Conservation (phyloP, 2,113 vertebrate genomes). For the Beaufortia kweichowensis region DNA sequence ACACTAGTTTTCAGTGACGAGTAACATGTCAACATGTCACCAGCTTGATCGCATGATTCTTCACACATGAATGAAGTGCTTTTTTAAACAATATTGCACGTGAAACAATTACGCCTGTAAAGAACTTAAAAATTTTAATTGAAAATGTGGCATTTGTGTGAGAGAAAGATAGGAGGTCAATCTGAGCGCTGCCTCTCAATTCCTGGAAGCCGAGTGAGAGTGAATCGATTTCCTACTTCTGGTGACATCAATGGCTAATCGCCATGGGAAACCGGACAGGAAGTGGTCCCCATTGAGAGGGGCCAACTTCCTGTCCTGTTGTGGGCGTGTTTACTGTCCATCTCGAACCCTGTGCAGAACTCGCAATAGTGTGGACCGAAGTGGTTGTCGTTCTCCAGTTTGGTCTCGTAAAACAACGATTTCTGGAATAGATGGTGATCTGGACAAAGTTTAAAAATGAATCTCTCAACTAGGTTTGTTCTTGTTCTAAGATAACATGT, state of each 20-base stretch:
- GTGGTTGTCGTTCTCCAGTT: neutral
- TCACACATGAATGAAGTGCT: no score
- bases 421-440: neutral
- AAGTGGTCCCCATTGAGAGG: slow-evolving; percentile 51
- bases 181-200: slow-evolving; percentile 37
- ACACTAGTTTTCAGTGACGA: no score
- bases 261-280: slow-evolving; percentile 56
- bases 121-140: neutral
- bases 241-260: slow-evolving; percentile 59
- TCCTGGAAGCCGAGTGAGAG: slow-evolving; percentile 56
- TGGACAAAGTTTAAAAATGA: neutral
- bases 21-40: no score
- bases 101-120: no score
- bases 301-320: slow-evolving; percentile 48
- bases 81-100: no score
- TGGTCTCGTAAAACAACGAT: neutral
- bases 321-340: neutral
- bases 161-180: slow-evolving; percentile 33
- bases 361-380: neutral
- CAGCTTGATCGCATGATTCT: no score
- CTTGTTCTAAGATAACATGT: neutral
- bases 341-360: neutral
- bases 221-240: slow-evolving; percentile 54
- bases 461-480: neutral
- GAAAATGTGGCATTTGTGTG: neutral